A percentile compares a stretch with the other conserved stretches of the same genome.
These are phyloP conservation scores for Pseudomyrmex flavicornis DNA, from an alignment of 1,140 invertebrate species.

Conservation along the genomic window DNA sequence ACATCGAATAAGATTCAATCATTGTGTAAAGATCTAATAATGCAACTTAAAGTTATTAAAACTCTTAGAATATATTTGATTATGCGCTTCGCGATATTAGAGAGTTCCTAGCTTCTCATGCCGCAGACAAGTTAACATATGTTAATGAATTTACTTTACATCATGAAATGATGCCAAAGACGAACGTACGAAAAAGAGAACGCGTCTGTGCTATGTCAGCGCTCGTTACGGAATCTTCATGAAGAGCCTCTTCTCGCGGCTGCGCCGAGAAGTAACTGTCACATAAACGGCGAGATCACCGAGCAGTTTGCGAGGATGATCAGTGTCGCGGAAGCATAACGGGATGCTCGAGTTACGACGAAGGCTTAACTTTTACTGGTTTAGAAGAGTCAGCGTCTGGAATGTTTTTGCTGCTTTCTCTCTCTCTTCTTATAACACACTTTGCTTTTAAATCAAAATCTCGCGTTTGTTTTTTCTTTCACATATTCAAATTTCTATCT, in stretches of 20 bases:
- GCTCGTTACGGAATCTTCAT: constrained; percentile 51
- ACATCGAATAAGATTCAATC: neutral
- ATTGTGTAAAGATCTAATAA: neutral
- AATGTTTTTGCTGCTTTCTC: constrained; percentile 71
- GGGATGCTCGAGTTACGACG: constrained; percentile 75
- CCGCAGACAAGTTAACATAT: neutral
- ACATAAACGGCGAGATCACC: constrained; percentile 77
- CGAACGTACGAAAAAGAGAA: constrained; percentile 26
- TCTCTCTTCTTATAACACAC: constrained; percentile 17
- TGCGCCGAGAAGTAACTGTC: constrained; percentile 69
- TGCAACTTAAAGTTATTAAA: neutral
- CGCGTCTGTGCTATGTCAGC: constrained; percentile 27
- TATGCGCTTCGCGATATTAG: too few relatives aligned
- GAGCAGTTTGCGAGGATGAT: constrained; percentile 78
- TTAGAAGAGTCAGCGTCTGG: constrained; percentile 78
- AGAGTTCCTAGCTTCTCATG: too few relatives aligned
- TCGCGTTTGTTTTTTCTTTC: neutral
- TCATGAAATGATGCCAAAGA: neutral
- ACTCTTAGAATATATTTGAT: neutral
- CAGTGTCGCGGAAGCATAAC: constrained; percentile 76
- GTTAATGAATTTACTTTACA: neutral
- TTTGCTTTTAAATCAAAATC: constrained; percentile 34
- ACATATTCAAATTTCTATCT: neutral
- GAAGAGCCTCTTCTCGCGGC: constrained; percentile 55
- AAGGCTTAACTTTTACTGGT: constrained; percentile 80